Conservation (phyloP, 2,888 invertebrate species). For the Agrilus biguttatus region DNA sequence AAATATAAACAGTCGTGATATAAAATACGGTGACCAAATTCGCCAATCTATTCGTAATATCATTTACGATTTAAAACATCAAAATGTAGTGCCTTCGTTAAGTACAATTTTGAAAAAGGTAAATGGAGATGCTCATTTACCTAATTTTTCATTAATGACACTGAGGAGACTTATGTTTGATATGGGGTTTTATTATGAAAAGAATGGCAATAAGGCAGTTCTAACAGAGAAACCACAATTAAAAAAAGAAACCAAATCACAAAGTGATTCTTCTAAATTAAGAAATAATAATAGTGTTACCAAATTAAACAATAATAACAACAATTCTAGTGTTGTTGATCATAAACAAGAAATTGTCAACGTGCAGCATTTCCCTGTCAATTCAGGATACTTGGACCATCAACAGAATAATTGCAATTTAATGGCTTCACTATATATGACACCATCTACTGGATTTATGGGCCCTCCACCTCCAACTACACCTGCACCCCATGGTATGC, state of each 20-base stretch:
- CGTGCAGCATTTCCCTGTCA: no score
- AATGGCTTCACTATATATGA: no score
- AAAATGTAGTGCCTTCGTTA: constrained; percentile 25
- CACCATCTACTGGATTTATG: no score
- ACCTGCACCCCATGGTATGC: constrained; percentile 10
- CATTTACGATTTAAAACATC: constrained; percentile 26
- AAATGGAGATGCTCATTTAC: constrained; percentile 19
- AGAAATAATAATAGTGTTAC: background rate
- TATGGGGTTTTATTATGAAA: constrained; percentile 30
- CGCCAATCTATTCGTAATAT: constrained; percentile 25
- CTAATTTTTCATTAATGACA: constrained; percentile 29
- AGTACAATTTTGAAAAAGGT: constrained; percentile 26
- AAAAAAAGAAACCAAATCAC: constrained; percentile 8
- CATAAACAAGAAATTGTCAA: no score
- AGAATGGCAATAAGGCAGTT: constrained; percentile 25
- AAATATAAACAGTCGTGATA: constrained; percentile 28
- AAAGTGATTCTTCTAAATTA: constrained; percentile 1
- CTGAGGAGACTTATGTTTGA: constrained; percentile 26
- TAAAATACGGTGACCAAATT: constrained; percentile 26
- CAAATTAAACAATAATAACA: constrained; percentile 3
- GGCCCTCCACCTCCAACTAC: constrained; percentile 7
- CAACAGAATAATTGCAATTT: no score
- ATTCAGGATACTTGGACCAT: no score
- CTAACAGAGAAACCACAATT: constrained; percentile 20
- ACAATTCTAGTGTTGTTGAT: no score